Percentiles rank a stretch among this genome's conserved stretches.
Evolutionary conservation across 1,140 invertebrate species (phyloP).

Genomic region (Hylyphantes graminicola): DNA sequence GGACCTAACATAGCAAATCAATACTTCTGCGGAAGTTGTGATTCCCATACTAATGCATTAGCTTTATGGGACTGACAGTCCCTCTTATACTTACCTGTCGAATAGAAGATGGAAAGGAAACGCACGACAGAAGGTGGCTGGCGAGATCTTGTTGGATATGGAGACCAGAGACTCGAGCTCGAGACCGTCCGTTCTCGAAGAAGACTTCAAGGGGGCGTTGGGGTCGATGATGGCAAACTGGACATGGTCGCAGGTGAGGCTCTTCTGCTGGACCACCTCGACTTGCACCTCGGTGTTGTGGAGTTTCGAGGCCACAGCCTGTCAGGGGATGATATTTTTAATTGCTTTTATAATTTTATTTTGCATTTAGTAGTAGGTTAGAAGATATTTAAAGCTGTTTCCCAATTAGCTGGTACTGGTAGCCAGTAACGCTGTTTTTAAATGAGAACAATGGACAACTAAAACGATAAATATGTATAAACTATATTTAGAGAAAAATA

Average conservation of each 20-base stretch:
- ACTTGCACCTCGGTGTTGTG: constrained; percentile 92
- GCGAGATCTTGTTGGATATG: constrained; percentile 86
- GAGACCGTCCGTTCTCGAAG: constrained; percentile 66
- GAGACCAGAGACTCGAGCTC: constrained; percentile 74
- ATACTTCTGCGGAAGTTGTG: no score
- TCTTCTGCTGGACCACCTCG: constrained; percentile 85
- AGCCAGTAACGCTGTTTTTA: no score
- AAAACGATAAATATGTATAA: no score
- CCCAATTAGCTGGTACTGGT: no score
- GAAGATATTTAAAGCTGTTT: no score
- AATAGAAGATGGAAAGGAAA: constrained; percentile 97
- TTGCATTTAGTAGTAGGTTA: no score
- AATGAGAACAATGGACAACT: no score
- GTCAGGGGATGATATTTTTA: not conserved
- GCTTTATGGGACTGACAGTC: constrained; percentile 71
- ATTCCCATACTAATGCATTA: no score
- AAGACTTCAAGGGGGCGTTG: constrained; percentile 72
- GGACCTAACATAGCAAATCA: no score
- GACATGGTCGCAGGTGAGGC: constrained; percentile 86
- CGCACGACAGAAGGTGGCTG: constrained; percentile 89
- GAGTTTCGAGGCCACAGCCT: constrained; percentile 92
- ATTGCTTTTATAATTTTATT: no score
- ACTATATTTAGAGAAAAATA: no score
- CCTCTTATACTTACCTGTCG: constrained; percentile 72
- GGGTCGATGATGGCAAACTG: constrained; percentile 93